phyloP scores from a whole-genome alignment of 2,797 vertebrate species.

The Cottoperca gobio region DNA sequence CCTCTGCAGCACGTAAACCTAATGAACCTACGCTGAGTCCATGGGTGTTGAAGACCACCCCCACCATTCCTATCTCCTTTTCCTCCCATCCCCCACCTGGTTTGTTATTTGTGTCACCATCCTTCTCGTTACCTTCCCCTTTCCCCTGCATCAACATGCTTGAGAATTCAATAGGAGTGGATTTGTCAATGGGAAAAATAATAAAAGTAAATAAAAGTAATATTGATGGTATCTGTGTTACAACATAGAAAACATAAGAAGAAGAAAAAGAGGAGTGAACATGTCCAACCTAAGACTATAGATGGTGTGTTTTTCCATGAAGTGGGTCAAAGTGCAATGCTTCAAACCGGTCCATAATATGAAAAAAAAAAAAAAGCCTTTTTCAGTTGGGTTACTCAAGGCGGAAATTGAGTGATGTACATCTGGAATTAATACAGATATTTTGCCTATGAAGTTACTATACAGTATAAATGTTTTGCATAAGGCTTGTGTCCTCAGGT shows the following conservation, averaged over 20 bases:
- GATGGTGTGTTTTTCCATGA: slow-evolving; percentile 19
- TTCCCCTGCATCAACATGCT: slow-evolving; percentile 43
- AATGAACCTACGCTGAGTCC: slow-evolving; percentile 73
- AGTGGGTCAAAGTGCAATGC: slow-evolving; percentile 37
- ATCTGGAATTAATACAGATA: neutral
- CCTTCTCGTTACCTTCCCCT: slow-evolving; percentile 23
- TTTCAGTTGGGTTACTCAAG: neutral
- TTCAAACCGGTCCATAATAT: neutral
- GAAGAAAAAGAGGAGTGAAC: neutral
- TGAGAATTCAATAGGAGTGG: slow-evolving; percentile 42
- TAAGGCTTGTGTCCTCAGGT: slow-evolving; percentile 17
- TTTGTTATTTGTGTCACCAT: slow-evolving; percentile 26
- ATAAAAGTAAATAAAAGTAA: too few species aligned
- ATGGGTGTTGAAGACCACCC: slow-evolving; percentile 63
- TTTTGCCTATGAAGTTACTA: neutral
- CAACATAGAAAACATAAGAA: too few species aligned
- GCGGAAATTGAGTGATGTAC: neutral
- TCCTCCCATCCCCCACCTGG: slow-evolving; percentile 61
- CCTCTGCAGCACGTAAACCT: slow-evolving; percentile 72
- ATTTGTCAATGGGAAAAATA: too few species aligned
- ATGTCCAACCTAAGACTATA: slow-evolving; percentile 9
- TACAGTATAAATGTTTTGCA: neutral
- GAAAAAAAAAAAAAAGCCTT: neutral
- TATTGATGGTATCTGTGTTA: too few species aligned
- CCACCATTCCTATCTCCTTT: slow-evolving; percentile 58